These are phyloP conservation scores for Tenthredo mesomela DNA, from an alignment of 2,888 invertebrate species.

Conservation along the genomic window DNA sequence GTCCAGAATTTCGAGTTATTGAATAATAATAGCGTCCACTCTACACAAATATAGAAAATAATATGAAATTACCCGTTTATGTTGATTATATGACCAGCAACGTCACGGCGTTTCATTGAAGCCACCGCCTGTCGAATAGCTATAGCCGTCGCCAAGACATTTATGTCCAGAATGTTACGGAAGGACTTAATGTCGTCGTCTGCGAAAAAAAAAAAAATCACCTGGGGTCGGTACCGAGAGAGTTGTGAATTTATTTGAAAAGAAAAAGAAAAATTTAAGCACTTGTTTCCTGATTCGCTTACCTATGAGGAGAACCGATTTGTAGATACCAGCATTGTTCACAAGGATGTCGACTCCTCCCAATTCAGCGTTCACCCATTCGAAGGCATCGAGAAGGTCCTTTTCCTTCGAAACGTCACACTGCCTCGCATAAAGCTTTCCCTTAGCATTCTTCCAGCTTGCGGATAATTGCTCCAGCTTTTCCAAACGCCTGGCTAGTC, in stretches of 20 bases:
- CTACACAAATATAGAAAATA: no score
- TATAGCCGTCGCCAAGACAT: constrained; percentile 81
- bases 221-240: no score
- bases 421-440: constrained; percentile 69
- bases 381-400: constrained; percentile 63
- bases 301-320: constrained; percentile 58
- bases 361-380: constrained; percentile 63
- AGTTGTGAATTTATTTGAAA: no score
- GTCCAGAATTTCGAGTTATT: no score
- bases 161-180: constrained; percentile 78
- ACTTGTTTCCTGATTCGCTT: no score
- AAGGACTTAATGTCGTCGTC: constrained; percentile 72
- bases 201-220: constrained; percentile 49
- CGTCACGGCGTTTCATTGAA: constrained; percentile 79
- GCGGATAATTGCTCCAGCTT: not conserved
- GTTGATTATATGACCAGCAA: constrained; percentile 81
- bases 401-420: constrained; percentile 63
- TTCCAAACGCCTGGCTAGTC: constrained; percentile 72
- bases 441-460: constrained; percentile 58
- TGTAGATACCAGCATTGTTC: constrained; percentile 78
- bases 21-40: no score
- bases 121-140: constrained; percentile 81
- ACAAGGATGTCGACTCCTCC: constrained; percentile 78
- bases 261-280: no score
- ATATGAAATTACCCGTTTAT: no score